These are phyloP conservation scores for Melanostoma scalare DNA, from an alignment of 2,888 invertebrate genomes.

Conservation along the genomic window DNA sequence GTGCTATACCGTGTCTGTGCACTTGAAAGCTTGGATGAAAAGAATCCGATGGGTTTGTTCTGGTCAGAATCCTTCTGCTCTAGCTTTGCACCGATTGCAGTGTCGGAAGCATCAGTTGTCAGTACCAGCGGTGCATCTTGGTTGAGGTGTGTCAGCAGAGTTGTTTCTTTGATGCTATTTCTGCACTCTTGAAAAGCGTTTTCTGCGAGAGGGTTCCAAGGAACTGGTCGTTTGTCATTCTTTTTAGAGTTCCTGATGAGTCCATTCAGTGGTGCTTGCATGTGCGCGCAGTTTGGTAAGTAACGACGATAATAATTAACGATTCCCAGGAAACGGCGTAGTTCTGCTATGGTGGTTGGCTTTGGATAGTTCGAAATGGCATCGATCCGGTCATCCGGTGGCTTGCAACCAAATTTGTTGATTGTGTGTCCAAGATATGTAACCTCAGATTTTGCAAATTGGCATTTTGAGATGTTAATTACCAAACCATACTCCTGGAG, in stretches of 20 bases:
- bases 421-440: constrained; percentile 33
- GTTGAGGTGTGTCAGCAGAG: constrained; percentile 8
- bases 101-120: constrained; percentile 30
- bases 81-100: constrained; percentile 25
- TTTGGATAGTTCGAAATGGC: constrained; percentile 18
- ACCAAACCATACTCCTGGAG: constrained; percentile 68
- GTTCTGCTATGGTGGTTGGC: constrained; percentile 10
- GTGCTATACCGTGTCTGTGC: constrained; percentile 21
- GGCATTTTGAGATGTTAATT: constrained; percentile 63
- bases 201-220: constrained; percentile 17
- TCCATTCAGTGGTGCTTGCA: constrained; percentile 6
- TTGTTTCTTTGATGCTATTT: constrained; percentile 7
- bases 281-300: constrained; percentile 22
- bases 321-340: constrained; percentile 30
- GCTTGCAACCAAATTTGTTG: constrained; percentile 25
- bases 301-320: constrained; percentile 50
- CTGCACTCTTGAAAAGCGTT: constrained; percentile 24
- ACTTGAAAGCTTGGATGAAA: constrained; percentile 12
- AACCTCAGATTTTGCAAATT: constrained; percentile 25
- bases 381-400: constrained; percentile 32
- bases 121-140: constrained; percentile 4
- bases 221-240: constrained; percentile 24
- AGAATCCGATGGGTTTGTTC: constrained; percentile 14
- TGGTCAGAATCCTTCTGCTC: constrained; percentile 9
- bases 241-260: constrained; percentile 34